Percentiles rank a stretch among this genome's conserved stretches.
These are phyloP conservation scores for Oxycera nigricornis DNA, from an alignment of 2,888 invertebrate species.

Conservation along the genomic window DNA sequence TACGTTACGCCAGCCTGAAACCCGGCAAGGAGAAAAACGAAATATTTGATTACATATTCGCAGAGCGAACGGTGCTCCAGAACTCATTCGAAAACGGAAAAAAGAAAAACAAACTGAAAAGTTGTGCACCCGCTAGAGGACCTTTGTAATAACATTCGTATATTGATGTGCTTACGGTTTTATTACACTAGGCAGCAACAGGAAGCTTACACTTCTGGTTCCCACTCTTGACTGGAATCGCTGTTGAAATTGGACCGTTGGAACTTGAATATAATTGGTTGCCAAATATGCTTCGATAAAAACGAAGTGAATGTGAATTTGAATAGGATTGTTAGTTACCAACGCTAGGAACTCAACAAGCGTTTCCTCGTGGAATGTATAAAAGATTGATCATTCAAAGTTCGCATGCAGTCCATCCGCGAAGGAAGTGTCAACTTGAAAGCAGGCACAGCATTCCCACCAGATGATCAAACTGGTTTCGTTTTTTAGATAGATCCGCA, in stretches of 20 bases:
- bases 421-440: no score
- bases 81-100: not conserved
- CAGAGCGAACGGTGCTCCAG: not conserved
- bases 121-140: not conserved
- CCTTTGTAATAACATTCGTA: not conserved
- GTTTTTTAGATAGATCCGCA: no score
- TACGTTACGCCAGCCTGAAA: not conserved
- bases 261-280: no score
- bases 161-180: not conserved
- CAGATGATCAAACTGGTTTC: no score
- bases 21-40: not conserved
- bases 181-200: not conserved
- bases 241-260: not conserved
- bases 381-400: no score
- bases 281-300: no score
- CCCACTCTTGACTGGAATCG: not conserved
- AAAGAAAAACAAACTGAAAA: not conserved
- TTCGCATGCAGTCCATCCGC: no score
- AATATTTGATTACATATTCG: constrained; percentile 17
- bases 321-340: no score
- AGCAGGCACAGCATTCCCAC: no score
- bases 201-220: not conserved
- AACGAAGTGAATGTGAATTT: no score
- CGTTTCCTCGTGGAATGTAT: no score
- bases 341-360: no score